Percentiles rank a stretch among this genome's conserved stretches.
Conservation (phyloP, 2,113 vertebrate genomes). For the Nycticorax nycticorax region DNA sequence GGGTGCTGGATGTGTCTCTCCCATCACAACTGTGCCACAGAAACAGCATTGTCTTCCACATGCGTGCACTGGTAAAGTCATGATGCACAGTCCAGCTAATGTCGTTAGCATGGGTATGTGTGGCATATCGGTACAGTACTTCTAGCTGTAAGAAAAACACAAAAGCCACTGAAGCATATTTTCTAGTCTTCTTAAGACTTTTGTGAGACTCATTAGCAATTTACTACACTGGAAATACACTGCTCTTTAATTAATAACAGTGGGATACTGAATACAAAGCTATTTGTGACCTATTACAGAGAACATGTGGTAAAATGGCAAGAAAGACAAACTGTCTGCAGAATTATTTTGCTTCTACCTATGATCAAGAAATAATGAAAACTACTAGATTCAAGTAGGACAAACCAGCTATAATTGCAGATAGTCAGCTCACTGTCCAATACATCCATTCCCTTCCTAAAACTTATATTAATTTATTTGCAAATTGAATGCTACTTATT, state of each 20-base stretch:
- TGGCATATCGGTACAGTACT: not conserved
- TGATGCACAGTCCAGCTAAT: too few species aligned
- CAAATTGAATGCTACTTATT: not conserved
- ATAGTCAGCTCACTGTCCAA: not conserved
- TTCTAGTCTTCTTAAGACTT: not conserved
- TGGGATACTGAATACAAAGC: not conserved
- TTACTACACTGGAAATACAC: not conserved
- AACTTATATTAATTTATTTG: not conserved
- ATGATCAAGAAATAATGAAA: not conserved
- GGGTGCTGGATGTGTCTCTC: fast-evolving
- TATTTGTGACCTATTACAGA: not conserved
- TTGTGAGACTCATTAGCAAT: not conserved
- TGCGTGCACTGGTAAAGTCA: fast-evolving
- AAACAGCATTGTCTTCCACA: fast-evolving
- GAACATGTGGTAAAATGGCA: not conserved
- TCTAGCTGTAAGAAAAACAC: not conserved
- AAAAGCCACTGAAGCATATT: not conserved
- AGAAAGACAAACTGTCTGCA: not conserved
- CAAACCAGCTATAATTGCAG: not conserved
- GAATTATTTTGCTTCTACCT: not conserved
- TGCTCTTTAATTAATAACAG: not conserved
- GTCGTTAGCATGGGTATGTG: fast-evolving
- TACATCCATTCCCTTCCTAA: not conserved
- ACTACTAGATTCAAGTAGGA: not conserved
- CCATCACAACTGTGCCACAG: fast-evolving